These are phyloP conservation scores for Gracilinanus agilis DNA, from an alignment of 2,113 vertebrate species.

Conservation along the genomic window DNA sequence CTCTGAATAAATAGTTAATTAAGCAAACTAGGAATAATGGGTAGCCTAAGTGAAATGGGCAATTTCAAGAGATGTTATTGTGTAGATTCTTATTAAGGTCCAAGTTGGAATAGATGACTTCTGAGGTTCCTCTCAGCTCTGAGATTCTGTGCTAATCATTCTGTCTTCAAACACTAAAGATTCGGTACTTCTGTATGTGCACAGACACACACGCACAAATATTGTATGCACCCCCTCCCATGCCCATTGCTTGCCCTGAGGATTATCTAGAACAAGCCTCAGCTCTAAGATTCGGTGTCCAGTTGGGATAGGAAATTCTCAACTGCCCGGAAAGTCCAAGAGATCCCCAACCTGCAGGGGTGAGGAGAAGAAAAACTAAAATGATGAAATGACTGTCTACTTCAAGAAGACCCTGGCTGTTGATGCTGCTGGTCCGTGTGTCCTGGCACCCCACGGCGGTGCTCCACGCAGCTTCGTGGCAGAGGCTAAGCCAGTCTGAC, in stretches of 20 bases:
- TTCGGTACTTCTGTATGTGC: background rate
- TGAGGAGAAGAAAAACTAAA: background rate
- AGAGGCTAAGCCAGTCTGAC: conserved; percentile 44
- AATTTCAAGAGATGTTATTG: background rate
- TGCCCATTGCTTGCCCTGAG: background rate
- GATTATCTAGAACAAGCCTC: background rate
- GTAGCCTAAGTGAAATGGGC: too few relatives aligned
- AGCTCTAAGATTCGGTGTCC: background rate
- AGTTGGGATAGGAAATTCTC: background rate
- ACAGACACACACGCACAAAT: background rate
- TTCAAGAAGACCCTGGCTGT: background rate
- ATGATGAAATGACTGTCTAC: background rate
- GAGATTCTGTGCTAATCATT: background rate
- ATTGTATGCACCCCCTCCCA: background rate
- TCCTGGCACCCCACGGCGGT: conserved; percentile 51
- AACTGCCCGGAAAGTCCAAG: background rate
- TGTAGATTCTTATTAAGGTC: background rate
- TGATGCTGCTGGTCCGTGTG: background rate
- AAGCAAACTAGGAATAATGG: too few relatives aligned
- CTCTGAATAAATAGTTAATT: too few relatives aligned
- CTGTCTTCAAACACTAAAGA: background rate
- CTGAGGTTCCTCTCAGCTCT: background rate
- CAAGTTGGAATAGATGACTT: background rate
- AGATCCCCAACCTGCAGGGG: background rate
- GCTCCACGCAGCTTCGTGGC: background rate